phyloP scores from a whole-genome alignment of 92 coral and sea anemone genomes.

The Pocillopora meandrina region DNA sequence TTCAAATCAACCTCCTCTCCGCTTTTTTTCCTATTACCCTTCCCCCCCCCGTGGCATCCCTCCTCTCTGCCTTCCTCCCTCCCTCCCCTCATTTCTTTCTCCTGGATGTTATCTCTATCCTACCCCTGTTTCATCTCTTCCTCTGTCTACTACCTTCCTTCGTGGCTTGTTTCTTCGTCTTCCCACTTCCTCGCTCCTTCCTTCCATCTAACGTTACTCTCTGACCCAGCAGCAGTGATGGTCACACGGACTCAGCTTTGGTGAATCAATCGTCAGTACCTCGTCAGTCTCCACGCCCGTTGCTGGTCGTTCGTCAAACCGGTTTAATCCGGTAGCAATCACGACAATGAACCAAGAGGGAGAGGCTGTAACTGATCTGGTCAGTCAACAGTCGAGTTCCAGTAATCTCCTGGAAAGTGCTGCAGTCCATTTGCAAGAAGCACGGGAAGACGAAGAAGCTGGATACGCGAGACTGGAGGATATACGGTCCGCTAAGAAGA shows the following conservation, averaged over 20 bases:
- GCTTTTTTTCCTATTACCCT: not conserved
- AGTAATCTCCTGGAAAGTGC: slow-evolving; percentile 48
- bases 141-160: not conserved
- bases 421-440: slow-evolving; percentile 31
- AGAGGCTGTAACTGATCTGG: slow-evolving; percentile 41
- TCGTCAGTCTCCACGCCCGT: slow-evolving; percentile 70
- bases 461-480: slow-evolving; percentile 94
- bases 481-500: slow-evolving; percentile 49
- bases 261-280: slow-evolving; percentile 59
- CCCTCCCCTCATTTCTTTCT: not conserved
- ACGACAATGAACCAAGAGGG: slow-evolving; percentile 35
- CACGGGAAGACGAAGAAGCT: slow-evolving; percentile 71
- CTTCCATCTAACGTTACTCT: slow-evolving; percentile 24
- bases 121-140: not conserved
- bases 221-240: slow-evolving; percentile 81
- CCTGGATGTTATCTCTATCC: not conserved
- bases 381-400: slow-evolving; percentile 43
- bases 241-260: slow-evolving; percentile 81
- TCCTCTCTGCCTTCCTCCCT: not conserved
- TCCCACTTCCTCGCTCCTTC: not conserved
- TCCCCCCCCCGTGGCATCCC: not conserved
- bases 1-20: not conserved
- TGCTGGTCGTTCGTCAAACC: slow-evolving; percentile 54
- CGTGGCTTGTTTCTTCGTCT: not conserved
- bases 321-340: slow-evolving; percentile 43